Base-by-base conservation (phyloP, 2,888 invertebrate genomes). In the Ganaspis brasiliensis region DNA sequence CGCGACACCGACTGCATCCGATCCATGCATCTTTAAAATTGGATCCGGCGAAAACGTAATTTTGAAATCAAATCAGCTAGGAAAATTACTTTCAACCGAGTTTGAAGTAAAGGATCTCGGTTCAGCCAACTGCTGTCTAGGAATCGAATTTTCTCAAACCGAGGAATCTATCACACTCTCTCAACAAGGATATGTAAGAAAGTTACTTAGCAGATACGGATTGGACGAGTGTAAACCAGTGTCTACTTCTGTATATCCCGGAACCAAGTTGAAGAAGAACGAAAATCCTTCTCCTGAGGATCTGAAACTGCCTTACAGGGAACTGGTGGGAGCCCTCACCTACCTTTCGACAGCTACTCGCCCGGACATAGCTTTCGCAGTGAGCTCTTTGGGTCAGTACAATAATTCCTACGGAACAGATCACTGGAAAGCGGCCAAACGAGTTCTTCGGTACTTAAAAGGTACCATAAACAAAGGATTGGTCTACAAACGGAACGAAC, bases 331-430 rank as follows among this genome's bases (percentile, higher is more conserved):
- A 19, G 56, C 76, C 0, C 49, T 81, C 14, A 80, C 78, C 61
- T 81, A 81, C 16, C 49, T 79, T 6, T 75, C 77, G 6, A 72
- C 76, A 21, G 63, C 71, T 24, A 79, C 79, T 14, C 73, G 79
- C 4, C 79, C 79, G 2, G 79, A 77, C 40, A 81, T 81, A 6
- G 31, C 79, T 26, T 74, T 78, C 26, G 71, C 74, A 3, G 75
- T 76, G 2, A 81, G 78, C 45, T 72, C 59, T 40, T 63, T 82
- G 14, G 78, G 76, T 21, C 79, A 80, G 37, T 80, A 37, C 59
- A 81, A 79, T 19, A 73, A 59, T 76, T n/a, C 61, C 52, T 56
- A 35, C 40, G 49, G 45, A 8, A 26, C n/a, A 12, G 40, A 56
- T n/a, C 73, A 79, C 21, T 79, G 77, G 79, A 56, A 67, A 37